Conservation (phyloP, 1,140 invertebrate species). For the Ectropis grisescens region DNA sequence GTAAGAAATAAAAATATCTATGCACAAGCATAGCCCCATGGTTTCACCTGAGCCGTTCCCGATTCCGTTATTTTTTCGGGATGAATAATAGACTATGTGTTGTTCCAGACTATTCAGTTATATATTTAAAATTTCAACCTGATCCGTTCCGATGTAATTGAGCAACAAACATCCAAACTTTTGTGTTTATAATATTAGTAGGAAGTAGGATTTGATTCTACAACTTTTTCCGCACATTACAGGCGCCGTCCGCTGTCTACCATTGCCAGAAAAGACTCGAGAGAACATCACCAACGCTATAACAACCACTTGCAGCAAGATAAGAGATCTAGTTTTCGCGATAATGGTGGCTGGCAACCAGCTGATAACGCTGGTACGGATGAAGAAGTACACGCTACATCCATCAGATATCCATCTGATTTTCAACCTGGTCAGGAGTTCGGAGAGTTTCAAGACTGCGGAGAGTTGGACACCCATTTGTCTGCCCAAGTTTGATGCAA, state of each 20-base stretch:
- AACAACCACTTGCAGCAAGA: slow-evolving; percentile 86
- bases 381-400: slow-evolving; percentile 96
- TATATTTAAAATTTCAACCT: no score
- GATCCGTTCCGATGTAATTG: no score
- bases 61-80: no score
- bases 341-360: slow-evolving; percentile 90
- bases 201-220: no score
- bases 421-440: slow-evolving; percentile 93
- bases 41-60: no score
- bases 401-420: slow-evolving; percentile 94
- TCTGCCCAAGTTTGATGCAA: slow-evolving; percentile 58
- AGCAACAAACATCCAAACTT: no score
- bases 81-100: no score
- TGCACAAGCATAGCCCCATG: no score
- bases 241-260: slow-evolving; percentile 87
- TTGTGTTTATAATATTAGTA: no score
- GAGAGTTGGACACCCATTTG: slow-evolving; percentile 97
- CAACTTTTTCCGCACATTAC: no score
- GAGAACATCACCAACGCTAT: slow-evolving; percentile 91
- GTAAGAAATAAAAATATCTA: no score
- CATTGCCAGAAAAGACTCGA: slow-evolving; percentile 81
- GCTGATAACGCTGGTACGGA: slow-evolving; percentile 87
- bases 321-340: slow-evolving; percentile 96
- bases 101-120: no score
- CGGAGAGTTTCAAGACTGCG: slow-evolving; percentile 94